These are phyloP conservation scores for Augochlora pura DNA, from an alignment of 1,140 invertebrate species.

Conservation along the genomic window DNA sequence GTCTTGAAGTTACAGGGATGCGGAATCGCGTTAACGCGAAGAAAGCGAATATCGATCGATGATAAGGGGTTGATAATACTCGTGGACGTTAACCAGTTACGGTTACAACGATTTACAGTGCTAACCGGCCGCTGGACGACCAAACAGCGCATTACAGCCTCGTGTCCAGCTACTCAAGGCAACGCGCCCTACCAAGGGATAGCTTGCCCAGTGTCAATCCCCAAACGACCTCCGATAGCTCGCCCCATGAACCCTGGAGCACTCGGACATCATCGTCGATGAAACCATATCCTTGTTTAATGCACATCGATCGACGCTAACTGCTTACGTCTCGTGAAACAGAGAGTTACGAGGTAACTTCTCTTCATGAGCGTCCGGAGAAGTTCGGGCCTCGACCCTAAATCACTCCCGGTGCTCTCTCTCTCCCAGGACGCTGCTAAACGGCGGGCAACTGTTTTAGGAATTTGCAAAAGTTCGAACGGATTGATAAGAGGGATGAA, in stretches of 20 bases:
- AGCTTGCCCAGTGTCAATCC: conserved; percentile 17
- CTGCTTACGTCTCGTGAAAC: conserved; percentile 45
- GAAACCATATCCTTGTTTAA: conserved; percentile 37
- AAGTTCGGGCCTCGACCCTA: not conserved
- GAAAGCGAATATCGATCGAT: not conserved
- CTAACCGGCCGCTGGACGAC: conserved; percentile 5
- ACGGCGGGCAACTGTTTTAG: not conserved
- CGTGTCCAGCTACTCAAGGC: not conserved
- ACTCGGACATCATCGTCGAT: conserved; percentile 26
- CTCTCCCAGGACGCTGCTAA: too few relatives aligned
- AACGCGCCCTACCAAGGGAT: not conserved
- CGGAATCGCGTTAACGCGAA: not conserved
- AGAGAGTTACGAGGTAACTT: conserved; percentile 33
- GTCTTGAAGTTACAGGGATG: not conserved
- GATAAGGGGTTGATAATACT: too few relatives aligned
- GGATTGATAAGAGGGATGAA: not conserved
- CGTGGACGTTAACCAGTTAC: not conserved
- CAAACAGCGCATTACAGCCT: not conserved
- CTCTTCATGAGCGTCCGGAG: conserved; percentile 4
- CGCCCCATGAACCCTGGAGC: conserved; percentile 25
- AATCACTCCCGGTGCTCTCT: too few relatives aligned
- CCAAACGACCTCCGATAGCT: conserved; percentile 26
- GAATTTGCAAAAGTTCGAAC: too few relatives aligned
- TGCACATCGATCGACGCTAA: conserved; percentile 40
- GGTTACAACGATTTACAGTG: not conserved